Evolutionary conservation across 2,113 vertebrate genomes (phyloP), one percentile per base, ranked within the genome.

Genomic region (Pelmatolapia mariae): DNA sequence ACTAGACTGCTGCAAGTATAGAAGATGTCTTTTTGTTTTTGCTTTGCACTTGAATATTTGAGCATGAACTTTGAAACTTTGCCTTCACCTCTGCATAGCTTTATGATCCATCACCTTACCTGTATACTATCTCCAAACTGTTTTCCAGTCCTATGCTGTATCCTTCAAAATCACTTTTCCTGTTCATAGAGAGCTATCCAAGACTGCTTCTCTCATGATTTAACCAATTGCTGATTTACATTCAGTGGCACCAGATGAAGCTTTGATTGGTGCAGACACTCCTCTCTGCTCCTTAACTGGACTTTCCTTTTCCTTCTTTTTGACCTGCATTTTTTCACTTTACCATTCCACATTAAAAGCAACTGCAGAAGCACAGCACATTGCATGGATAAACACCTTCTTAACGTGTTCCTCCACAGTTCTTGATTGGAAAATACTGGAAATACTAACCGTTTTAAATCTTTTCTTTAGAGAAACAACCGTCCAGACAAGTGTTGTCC

Each of bases 401-500:
- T 71, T 5, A 18, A 73, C 68, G 8, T 47, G 50, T 68, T 90
- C 81, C 68, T 81, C 10, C 78, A 81, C 71, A 45, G 24, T 86
- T 89, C 79, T 82, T 68, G 12, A 53, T 56, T 16, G 31, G 10
- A 81, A 79, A 40, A 89, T 68, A 13, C 38, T 68, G 33, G 36
- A 80, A 68, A 68, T 38, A 88, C 80, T 93, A 89, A 92, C 81
- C 40, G 13, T 86, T 86, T 81, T 91, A 76, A 59, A 89, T 92
- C 38, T 88, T 87, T 86, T 92, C 86, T 83, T 78, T 91, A 94
- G 89, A 91, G 68, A 86, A 56, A 83, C 80, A 87, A 33, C 68
- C 81, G 13, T 86, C 90, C 79, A 91, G 80, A 29, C 81, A 89
- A 87, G 81, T 86, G 83, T 93, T 95, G 76, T 63, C 87, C 82